Evolutionary conservation across 2,888 invertebrate species (phyloP).

Genomic region (Thecophora atra): DNA sequence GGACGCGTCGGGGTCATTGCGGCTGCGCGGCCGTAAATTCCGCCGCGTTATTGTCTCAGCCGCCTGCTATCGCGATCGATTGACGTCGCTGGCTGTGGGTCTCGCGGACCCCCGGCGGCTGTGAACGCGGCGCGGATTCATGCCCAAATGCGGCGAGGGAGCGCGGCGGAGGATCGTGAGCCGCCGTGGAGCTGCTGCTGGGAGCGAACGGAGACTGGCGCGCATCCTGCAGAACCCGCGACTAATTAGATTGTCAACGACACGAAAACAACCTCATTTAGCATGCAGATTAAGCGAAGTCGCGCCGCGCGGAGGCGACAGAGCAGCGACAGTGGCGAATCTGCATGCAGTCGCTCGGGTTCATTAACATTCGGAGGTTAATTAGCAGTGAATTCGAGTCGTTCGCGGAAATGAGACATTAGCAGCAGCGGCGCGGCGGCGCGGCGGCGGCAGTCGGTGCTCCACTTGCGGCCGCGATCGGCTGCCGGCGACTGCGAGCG

Average conservation of each 20-base stretch:
- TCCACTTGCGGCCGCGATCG: slow-evolving; percentile 41
- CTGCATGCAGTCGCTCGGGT: slow-evolving; percentile 41
- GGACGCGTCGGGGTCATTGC: slow-evolving; percentile 33
- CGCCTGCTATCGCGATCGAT: not conserved
- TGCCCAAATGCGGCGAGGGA: too few relatives aligned
- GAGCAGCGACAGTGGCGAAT: slow-evolving; percentile 2
- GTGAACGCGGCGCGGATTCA: not conserved
- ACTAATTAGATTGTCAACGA: slow-evolving; percentile 64
- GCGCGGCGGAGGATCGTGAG: too few relatives aligned
- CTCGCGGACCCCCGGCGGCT: not conserved
- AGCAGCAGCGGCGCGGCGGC: slow-evolving; percentile 18
- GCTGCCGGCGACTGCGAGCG: slow-evolving; percentile 22
- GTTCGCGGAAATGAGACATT: not conserved
- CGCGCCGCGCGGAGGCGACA: slow-evolving; percentile 3
- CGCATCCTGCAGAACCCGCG: slow-evolving; percentile 13
- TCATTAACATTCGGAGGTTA: slow-evolving; percentile 59
- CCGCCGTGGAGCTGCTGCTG: not conserved
- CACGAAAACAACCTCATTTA: slow-evolving; percentile 63
- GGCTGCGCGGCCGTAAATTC: slow-evolving; percentile 28
- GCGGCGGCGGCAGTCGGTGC: slow-evolving; percentile 34
- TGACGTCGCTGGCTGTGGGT: not conserved
- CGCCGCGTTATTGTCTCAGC: too few relatives aligned
- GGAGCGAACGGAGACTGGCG: slow-evolving; percentile 1
- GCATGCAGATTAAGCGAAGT: slow-evolving; percentile 40
- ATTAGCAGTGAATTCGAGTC: slow-evolving; percentile 57